Conservation (phyloP, 2,113 vertebrate genomes). For the Athene noctua region DNA sequence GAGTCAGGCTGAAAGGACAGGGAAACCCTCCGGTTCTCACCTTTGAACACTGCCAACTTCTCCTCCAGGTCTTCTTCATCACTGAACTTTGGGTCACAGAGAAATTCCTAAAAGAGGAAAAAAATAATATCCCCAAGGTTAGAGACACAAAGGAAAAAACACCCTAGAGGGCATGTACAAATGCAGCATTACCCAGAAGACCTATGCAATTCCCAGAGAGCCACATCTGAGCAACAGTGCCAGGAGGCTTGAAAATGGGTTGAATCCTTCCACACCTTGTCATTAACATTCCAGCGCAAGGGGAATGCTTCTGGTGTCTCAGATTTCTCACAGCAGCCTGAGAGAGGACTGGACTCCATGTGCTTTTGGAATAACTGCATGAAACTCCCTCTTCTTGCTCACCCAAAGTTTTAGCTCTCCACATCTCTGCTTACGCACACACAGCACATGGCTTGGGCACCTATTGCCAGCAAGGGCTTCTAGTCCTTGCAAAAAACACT, state of each 20-base stretch:
- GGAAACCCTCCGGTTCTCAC: constrained; percentile 72
- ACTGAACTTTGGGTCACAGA: constrained; percentile 94
- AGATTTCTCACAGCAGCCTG: not conserved
- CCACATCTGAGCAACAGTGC: not conserved
- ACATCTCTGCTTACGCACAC: not conserved
- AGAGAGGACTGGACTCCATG: not conserved
- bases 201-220: not conserved
- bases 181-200: not conserved
- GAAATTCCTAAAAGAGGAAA: constrained; percentile 80
- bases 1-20: not conserved
- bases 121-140: not conserved
- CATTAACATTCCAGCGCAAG: not conserved
- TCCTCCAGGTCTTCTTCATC: constrained; percentile 91
- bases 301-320: not conserved
- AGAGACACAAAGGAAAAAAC: not conserved
- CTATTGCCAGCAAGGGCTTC: not conserved
- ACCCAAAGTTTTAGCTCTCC: not conserved
- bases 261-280: not conserved
- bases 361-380: not conserved
- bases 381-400: not conserved
- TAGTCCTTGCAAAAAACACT: not conserved
- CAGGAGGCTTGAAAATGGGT: not conserved
- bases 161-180: not conserved
- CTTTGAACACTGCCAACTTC: constrained; percentile 91
- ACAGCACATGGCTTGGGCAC: not conserved